Conservation (phyloP, 2,113 vertebrate species). For the Etheostoma spectabile region DNA sequence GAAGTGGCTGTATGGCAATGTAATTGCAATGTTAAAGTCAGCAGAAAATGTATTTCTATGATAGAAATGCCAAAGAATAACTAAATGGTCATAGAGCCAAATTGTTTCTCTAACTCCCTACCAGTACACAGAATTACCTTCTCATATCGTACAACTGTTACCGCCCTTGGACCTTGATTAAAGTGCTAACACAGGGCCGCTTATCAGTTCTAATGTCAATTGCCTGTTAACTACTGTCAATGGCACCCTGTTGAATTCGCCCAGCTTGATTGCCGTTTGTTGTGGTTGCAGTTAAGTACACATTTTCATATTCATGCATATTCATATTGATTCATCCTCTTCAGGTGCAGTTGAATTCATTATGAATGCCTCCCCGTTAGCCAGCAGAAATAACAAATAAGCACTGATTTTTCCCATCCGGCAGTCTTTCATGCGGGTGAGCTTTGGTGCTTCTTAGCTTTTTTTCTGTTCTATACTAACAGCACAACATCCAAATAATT, state of each 20-base stretch:
- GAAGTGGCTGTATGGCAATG: not conserved
- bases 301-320: slow-evolving; percentile 74
- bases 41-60: not conserved
- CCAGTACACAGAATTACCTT: slow-evolving; percentile 42
- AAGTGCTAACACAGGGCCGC: slow-evolving; percentile 33
- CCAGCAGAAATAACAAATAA: slow-evolving; percentile 51
- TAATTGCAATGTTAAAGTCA: not conserved
- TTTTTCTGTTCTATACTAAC: not conserved
- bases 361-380: slow-evolving; percentile 54
- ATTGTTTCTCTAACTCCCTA: slow-evolving; percentile 16
- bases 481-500: slow-evolving; percentile 9
- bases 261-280: slow-evolving; percentile 71
- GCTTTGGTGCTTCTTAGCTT: slow-evolving; percentile 17
- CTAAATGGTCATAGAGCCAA: slow-evolving; percentile 17
- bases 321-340: slow-evolving; percentile 69
- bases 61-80: slow-evolving; percentile 13
- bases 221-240: slow-evolving; percentile 66
- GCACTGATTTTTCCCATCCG: slow-evolving; percentile 26
- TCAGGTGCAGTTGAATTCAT: slow-evolving; percentile 66
- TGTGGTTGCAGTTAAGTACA: slow-evolving; percentile 73
- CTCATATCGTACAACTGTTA: slow-evolving; percentile 6
- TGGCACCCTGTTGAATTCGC: slow-evolving; percentile 65
- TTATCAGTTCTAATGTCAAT: slow-evolving; percentile 68
- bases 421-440: slow-evolving; percentile 34
- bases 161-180: slow-evolving; percentile 60